Evolutionary conservation across 2,113 vertebrate genomes (phyloP).

Genomic region (Platichthys stellatus): DNA sequence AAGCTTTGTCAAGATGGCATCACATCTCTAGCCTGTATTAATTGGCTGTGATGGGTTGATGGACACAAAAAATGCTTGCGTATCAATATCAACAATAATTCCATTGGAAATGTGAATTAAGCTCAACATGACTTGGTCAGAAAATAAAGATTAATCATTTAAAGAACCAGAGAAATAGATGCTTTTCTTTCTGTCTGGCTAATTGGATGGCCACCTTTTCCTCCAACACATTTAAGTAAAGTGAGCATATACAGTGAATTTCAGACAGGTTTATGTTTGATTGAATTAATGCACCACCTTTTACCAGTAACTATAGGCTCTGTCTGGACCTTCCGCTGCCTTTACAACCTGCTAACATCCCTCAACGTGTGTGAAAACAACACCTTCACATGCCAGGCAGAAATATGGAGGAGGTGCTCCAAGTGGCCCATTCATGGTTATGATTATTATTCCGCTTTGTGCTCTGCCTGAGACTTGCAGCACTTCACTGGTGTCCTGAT

Average conservation of each 20-base stretch:
- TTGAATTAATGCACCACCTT: constrained; percentile 55
- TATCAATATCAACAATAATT: no score
- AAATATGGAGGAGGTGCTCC: constrained; percentile 69
- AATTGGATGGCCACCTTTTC: neutral
- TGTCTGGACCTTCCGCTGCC: constrained; percentile 67
- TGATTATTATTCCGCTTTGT: constrained; percentile 76
- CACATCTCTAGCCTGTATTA: no score
- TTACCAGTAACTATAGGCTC: constrained; percentile 46
- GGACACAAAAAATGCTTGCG: no score
- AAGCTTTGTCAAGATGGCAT: no score
- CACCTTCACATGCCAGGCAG: constrained; percentile 64
- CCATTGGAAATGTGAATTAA: no score
- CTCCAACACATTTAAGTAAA: constrained; percentile 8
- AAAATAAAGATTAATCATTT: no score
- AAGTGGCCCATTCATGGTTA: constrained; percentile 71
- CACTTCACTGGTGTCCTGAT: constrained; percentile 41
- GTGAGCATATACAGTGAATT: neutral
- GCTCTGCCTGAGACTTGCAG: constrained; percentile 72
- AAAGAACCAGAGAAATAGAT: no score
- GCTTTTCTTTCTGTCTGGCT: no score
- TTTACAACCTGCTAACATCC: constrained; percentile 60
- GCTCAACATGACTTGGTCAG: no score
- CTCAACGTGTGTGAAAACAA: constrained; percentile 54
- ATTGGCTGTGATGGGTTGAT: no score
- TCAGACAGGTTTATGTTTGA: constrained; percentile 15